phyloP scores from a whole-genome alignment of 1,140 invertebrate species.

The Drosophila busckii region DNA sequence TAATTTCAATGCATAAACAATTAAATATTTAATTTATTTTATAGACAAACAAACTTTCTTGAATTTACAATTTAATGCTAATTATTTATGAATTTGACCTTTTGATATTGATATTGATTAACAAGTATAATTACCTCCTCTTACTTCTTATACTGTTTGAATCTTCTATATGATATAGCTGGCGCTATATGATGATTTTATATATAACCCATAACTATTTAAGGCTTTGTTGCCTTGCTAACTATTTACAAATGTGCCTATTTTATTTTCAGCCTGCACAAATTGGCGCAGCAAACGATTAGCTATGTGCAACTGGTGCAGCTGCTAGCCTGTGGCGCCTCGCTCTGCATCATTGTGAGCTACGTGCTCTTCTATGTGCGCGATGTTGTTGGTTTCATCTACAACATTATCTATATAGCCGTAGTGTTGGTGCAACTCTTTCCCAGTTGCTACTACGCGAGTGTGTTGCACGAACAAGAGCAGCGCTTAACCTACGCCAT shows the following conservation, averaged over 20 bases:
- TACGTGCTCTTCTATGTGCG: constrained; percentile 50
- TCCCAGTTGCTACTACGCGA: constrained; percentile 63
- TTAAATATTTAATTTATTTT: no score
- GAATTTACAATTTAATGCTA: no score
- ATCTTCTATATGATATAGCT: no score
- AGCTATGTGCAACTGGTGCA: constrained; percentile 43
- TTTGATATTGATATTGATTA: no score
- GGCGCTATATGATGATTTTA: neutral
- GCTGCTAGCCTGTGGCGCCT: constrained; percentile 39
- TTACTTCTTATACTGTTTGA: no score
- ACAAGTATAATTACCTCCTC: no score
- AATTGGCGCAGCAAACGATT: constrained; percentile 18
- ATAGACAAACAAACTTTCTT: no score
- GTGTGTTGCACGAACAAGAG: constrained; percentile 39
- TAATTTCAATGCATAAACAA: no score
- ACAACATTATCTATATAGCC: constrained; percentile 32
- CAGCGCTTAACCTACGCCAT: constrained; percentile 45
- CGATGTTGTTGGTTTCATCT: constrained; percentile 28
- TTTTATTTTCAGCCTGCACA: constrained; percentile 20
- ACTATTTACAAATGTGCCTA: no score
- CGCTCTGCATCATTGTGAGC: constrained; percentile 48
- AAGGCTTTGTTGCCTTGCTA: no score
- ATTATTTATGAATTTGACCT: no score
- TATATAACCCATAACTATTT: no score
- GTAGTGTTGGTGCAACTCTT: constrained; percentile 55